Evolutionary conservation across 2,888 invertebrate genomes (phyloP).

Genomic region (Sympetrum striolatum): DNA sequence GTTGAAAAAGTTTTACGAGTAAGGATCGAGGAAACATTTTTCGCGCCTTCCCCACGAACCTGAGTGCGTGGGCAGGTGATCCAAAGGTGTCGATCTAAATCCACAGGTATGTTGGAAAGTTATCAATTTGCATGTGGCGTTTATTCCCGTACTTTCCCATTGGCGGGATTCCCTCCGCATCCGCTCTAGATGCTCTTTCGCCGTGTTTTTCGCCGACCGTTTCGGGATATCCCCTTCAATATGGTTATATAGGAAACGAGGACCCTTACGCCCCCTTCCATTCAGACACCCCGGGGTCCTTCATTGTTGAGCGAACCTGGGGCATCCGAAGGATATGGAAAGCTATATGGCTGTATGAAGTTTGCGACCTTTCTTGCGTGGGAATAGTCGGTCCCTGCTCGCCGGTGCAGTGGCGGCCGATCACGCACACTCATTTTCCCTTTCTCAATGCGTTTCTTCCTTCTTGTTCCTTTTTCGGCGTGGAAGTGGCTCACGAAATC

Average conservation of each 20-base stretch:
- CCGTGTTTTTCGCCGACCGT: background rate
- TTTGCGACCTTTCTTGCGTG: background rate
- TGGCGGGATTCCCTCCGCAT: too few relatives aligned
- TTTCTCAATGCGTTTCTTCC: background rate
- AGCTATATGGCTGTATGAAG: background rate
- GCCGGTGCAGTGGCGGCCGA: background rate
- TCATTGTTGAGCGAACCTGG: background rate
- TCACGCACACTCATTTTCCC: background rate
- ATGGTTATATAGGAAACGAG: background rate
- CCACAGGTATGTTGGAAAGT: background rate
- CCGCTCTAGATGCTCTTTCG: background rate
- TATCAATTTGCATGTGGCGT: background rate
- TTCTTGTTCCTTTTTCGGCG: background rate
- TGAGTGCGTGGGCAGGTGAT: background rate
- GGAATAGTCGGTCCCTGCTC: background rate
- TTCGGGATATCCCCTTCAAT: background rate
- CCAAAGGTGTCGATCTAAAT: background rate
- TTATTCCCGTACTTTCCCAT: background rate
- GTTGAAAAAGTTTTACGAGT: background rate
- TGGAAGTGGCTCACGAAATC: background rate
- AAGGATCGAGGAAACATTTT: background rate
- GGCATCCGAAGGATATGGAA: constrained; percentile 10
- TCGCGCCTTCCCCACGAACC: background rate
- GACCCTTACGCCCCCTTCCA: background rate
- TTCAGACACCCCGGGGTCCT: background rate